Conservation (phyloP, 2,113 vertebrate genomes). For the Paramormyrops kingsleyae region DNA sequence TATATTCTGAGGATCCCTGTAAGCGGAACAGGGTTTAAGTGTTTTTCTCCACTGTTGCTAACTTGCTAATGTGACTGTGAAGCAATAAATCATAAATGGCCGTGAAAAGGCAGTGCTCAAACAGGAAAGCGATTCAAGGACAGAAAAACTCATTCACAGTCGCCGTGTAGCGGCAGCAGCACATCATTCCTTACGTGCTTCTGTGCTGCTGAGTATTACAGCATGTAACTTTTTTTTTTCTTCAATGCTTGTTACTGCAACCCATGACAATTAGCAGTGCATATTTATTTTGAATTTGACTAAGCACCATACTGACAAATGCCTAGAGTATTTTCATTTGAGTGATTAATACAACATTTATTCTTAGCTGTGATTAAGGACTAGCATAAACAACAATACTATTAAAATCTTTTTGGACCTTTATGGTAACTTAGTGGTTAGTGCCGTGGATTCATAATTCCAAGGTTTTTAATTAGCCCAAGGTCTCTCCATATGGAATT, state of each 20-base stretch:
- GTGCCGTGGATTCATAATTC: background rate
- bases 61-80: background rate
- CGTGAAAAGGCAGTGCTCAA: background rate
- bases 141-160: background rate
- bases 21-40: background rate
- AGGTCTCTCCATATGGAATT: background rate
- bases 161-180: background rate
- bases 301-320: background rate
- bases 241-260: background rate
- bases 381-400: background rate
- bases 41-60: background rate
- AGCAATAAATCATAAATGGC: background rate
- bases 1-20: background rate
- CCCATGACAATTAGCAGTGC: background rate
- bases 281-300: background rate
- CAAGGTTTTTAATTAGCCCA: background rate
- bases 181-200: background rate
- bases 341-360: background rate
- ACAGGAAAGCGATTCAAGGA: background rate
- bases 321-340: background rate
- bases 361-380: background rate
- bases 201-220: background rate
- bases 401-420: background rate
- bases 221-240: background rate
- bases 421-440: background rate